These are phyloP conservation scores for Bombus difficillimus DNA, from an alignment of 1,140 invertebrate genomes.

Conservation along the genomic window DNA sequence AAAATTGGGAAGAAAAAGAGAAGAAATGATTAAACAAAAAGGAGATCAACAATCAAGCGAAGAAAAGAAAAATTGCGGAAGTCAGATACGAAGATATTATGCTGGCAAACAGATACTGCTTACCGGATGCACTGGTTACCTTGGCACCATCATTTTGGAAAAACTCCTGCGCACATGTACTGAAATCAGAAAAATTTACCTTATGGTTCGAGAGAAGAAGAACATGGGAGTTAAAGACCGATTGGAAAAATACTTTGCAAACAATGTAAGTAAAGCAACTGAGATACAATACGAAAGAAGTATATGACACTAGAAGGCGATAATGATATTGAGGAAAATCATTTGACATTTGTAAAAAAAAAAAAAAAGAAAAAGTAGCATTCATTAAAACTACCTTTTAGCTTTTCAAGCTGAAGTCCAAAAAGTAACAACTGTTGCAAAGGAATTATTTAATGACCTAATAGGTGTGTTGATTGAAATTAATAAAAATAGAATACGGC, in stretches of 20 bases:
- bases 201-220: conserved; percentile 84
- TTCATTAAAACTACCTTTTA: no score
- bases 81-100: conserved; percentile 70
- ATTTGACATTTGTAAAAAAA: no score
- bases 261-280: conserved; percentile 65
- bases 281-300: neutral
- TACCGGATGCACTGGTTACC: conserved; percentile 82
- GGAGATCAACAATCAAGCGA: neutral
- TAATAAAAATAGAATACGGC: no score
- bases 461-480: no score
- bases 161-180: conserved; percentile 85
- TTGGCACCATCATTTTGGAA: conserved; percentile 86
- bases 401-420: no score
- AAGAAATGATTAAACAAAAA: neutral
- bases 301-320: fast-evolving
- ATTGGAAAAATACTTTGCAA: conserved; percentile 70
- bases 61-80: conserved; percentile 35
- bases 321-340: no score
- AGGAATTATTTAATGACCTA: no score
- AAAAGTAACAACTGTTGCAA: no score
- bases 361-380: no score
- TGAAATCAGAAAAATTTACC: conserved; percentile 84
- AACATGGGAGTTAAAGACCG: conserved; percentile 76
- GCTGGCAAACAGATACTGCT: conserved; percentile 62
- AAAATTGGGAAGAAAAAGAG: neutral